phyloP scores from a whole-genome alignment of 2,113 vertebrate genomes.

The Callopanchax toddi region DNA sequence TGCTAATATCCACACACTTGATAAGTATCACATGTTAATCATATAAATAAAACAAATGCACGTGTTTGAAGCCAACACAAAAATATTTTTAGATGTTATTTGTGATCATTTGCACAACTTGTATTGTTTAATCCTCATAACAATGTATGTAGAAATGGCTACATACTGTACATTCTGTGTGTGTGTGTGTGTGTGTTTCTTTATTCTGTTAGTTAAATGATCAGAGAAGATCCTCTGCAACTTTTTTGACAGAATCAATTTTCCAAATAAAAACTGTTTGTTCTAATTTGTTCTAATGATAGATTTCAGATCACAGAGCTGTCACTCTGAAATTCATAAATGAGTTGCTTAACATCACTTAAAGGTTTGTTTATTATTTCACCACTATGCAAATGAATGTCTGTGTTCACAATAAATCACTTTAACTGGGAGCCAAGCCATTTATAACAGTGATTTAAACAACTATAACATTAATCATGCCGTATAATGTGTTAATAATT shows the following conservation, averaged over 20 bases:
- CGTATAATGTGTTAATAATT: not conserved
- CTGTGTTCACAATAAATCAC: conserved; percentile 3
- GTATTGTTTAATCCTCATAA: not conserved
- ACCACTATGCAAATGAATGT: not conserved
- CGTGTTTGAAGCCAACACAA: too few relatives aligned
- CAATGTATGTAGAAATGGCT: too few relatives aligned
- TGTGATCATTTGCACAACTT: conserved; percentile 3
- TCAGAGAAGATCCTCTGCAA: conserved; percentile 13
- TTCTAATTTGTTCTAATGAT: not conserved
- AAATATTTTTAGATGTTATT: not conserved
- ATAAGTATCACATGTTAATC: too few relatives aligned
- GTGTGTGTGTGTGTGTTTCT: not conserved
- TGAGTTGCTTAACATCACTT: not conserved
- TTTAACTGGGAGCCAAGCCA: not conserved
- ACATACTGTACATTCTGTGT: too few relatives aligned
- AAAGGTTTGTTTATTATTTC: not conserved
- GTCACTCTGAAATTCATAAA: conserved; percentile 2
- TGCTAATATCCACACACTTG: too few relatives aligned
- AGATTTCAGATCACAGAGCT: not conserved
- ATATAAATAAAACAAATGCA: too few relatives aligned
- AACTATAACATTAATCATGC: not conserved
- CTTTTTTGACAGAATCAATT: conserved; percentile 5
- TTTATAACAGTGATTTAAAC: not conserved
- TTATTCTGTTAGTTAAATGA: not conserved
- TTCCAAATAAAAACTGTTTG: conserved; percentile 15